phyloP scores from a whole-genome alignment of 2,113 vertebrate species.

The Poeciliopsis turrubarensis region DNA sequence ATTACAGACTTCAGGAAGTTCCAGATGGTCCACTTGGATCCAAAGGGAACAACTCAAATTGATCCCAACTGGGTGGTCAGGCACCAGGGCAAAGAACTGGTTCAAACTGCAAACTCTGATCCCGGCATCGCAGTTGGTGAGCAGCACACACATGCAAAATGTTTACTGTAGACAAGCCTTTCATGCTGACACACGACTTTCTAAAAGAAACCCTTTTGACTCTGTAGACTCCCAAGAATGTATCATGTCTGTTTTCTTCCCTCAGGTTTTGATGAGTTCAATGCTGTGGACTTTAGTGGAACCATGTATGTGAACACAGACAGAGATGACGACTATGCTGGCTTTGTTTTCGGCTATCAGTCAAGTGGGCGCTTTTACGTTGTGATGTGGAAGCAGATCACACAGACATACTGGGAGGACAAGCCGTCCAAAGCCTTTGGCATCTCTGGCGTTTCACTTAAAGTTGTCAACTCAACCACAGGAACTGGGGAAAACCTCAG shows the following conservation, averaged over 20 bases:
- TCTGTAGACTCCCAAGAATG: not conserved
- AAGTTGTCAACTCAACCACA: constrained; percentile 97
- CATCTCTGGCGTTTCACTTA: constrained; percentile 95
- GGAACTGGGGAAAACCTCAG: constrained; percentile 92
- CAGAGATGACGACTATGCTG: constrained; percentile 95
- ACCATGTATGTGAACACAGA: constrained; percentile 98
- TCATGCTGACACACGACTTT: not conserved
- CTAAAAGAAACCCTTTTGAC: not conserved
- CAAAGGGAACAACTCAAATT: constrained; percentile 97
- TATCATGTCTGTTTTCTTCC: not conserved
- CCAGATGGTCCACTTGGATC: constrained; percentile 98
- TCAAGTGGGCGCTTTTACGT: constrained; percentile 97
- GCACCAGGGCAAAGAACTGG: constrained; percentile 96
- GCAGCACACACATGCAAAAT: constrained; percentile 38
- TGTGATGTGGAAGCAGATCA: constrained; percentile 99
- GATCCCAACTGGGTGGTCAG: constrained; percentile 99
- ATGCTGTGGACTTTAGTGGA: constrained; percentile 95
- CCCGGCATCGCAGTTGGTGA: constrained; percentile 97
- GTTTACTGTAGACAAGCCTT: not conserved
- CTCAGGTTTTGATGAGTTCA: constrained; percentile 94
- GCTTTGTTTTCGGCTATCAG: constrained; percentile 97
- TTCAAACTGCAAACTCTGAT: constrained; percentile 98
- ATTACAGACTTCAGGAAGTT: constrained; percentile 97
- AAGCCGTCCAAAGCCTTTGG: constrained; percentile 95
- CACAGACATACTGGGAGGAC: constrained; percentile 98